Percentiles rank a stretch among this genome's conserved stretches.
phyloP scores from a whole-genome alignment of 1,140 invertebrate genomes.

The Brachionus rotundiformis region DNA sequence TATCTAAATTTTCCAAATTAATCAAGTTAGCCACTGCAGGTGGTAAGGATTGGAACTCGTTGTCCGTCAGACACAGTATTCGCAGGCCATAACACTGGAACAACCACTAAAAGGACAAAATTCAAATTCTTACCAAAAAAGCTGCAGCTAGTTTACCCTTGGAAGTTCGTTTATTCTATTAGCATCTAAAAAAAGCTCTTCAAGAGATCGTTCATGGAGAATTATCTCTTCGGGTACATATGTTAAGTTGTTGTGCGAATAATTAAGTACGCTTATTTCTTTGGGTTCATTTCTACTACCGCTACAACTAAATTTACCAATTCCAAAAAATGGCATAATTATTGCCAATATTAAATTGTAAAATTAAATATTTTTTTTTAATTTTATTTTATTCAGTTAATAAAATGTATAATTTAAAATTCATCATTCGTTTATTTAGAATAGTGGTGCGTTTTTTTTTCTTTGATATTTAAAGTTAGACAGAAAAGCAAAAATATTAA shows the following conservation, averaged over 20 bases:
- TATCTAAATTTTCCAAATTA: conserved; percentile 60
- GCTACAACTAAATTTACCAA: conserved; percentile 47
- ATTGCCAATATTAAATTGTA: background rate
- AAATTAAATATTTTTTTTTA: background rate
- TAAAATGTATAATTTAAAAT: conserved; percentile 29
- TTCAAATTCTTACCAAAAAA: conserved; percentile 31
- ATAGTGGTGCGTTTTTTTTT: conserved; percentile 37
- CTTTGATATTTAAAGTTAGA: conserved; percentile 44
- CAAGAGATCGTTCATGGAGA: conserved; percentile 35
- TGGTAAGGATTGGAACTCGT: conserved; percentile 61
- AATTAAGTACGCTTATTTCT: conserved; percentile 42
- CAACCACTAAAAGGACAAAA: conserved; percentile 57
- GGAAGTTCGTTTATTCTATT: conserved; percentile 50
- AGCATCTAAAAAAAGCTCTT: conserved; percentile 39
- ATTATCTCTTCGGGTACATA: conserved; percentile 52
- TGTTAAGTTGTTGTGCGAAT: conserved; percentile 51
- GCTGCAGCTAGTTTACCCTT: background rate
- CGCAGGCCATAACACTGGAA: conserved; percentile 74
- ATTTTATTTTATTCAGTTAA: background rate
- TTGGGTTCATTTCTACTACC: conserved; percentile 47
- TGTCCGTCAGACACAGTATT: conserved; percentile 60
- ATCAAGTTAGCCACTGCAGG: conserved; percentile 60
- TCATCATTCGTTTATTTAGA: conserved; percentile 28
- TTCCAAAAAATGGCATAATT: conserved; percentile 48
- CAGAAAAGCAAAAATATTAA: conserved; percentile 23